Evolutionary conservation across 2,888 invertebrate species (phyloP).

Genomic region (Lymantria dispar): DNA sequence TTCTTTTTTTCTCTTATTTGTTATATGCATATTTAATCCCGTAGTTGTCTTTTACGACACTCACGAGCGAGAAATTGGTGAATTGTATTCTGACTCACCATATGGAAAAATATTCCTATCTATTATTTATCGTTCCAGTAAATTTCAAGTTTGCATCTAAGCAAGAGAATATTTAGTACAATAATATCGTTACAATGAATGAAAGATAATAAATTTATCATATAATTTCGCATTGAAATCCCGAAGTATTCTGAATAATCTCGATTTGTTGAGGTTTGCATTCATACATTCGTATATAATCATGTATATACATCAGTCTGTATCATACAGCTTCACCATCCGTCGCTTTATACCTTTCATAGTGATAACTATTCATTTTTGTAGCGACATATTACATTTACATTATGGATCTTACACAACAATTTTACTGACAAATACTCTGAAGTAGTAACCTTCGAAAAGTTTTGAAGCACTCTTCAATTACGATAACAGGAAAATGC

Average conservation of each 20-base stretch:
- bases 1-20: no score
- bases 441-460: background rate
- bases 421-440: background rate
- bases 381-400: background rate
- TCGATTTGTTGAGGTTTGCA: background rate
- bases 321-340: background rate
- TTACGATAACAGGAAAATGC: constrained; percentile 1
- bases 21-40: no score
- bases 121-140: no score
- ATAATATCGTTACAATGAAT: background rate
- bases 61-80: no score
- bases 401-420: background rate
- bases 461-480: background rate
- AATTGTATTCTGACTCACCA: no score
- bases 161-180: background rate
- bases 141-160: background rate
- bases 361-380: background rate
- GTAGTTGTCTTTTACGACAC: no score
- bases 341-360: background rate
- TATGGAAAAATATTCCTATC: no score
- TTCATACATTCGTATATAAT: background rate
- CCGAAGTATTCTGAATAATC: background rate
- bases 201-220: constrained; percentile 8
- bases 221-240: constrained; percentile 17
- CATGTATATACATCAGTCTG: background rate